A percentile compares a stretch with the other conserved stretches of the same genome.
Conservation (phyloP, 2,113 vertebrate genomes). For the Equus quagga region DNA sequence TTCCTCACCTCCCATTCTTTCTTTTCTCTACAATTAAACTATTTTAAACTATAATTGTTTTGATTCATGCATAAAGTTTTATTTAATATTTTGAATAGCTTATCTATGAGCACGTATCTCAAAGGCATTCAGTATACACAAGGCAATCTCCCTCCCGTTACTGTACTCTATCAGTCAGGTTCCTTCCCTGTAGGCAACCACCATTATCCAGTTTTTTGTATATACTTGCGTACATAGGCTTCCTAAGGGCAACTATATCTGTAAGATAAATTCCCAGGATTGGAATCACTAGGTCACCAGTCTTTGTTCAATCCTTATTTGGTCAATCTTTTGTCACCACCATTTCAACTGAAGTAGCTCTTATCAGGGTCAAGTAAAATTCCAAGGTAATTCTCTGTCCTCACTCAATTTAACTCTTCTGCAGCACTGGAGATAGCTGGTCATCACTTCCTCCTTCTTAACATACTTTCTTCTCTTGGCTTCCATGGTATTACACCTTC, state of each 20-base stretch:
- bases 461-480: background rate
- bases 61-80: background rate
- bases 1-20: background rate
- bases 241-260: background rate
- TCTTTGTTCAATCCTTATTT: background rate
- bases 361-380: slow-evolving; percentile 22
- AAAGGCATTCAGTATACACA: background rate
- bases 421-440: background rate
- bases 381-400: background rate
- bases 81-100: slow-evolving; percentile 33
- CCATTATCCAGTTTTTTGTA: background rate
- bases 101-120: background rate
- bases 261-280: background rate
- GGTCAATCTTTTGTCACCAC: background rate
- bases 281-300: background rate
- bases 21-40: background rate
- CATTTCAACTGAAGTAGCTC: slow-evolving; percentile 31
- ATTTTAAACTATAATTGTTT: slow-evolving; percentile 10
- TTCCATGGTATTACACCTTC: background rate
- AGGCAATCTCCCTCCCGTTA: background rate
- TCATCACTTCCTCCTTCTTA: background rate
- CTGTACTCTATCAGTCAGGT: background rate
- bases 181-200: background rate
- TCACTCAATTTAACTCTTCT: background rate
- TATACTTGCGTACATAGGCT: background rate